Conservation (phyloP, 1,140 invertebrate species). For the Apis dorsata region DNA sequence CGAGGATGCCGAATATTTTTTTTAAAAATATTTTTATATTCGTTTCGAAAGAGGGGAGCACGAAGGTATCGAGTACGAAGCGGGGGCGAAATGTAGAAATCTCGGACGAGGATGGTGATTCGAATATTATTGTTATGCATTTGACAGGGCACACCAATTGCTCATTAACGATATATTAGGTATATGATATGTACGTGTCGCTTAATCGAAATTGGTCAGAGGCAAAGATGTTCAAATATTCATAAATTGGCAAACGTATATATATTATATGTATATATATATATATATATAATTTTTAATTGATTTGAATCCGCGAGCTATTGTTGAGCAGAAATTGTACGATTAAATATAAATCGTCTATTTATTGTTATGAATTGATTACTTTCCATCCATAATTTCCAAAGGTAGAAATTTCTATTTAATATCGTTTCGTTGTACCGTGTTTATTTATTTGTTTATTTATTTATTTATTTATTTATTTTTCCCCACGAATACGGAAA, state of each 20-base stretch:
- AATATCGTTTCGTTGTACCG: neutral
- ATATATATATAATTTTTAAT: conserved; percentile 1
- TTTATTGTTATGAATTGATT: neutral
- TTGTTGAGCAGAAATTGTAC: neutral
- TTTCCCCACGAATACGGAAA: too few relatives aligned
- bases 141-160: neutral
- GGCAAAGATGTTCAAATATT: conserved; percentile 26
- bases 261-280: too few relatives aligned
- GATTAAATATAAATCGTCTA: neutral
- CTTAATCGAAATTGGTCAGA: conserved; percentile 12
- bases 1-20: too few relatives aligned
- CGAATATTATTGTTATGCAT: conserved; percentile 5
- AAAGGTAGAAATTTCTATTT: neutral
- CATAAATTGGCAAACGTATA: neutral
- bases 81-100: neutral
- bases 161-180: conserved; percentile 38
- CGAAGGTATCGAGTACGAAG: too few relatives aligned
- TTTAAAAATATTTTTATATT: too few relatives aligned
- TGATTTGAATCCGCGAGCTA: neutral
- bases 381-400: neutral
- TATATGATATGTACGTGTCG: neutral
- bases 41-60: too few relatives aligned
- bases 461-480: too few relatives aligned
- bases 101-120: neutral
- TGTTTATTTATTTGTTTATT: too few relatives aligned